Base-by-base conservation (phyloP, 2,113 vertebrate genomes). In the Clarias macrocephalus region DNA sequence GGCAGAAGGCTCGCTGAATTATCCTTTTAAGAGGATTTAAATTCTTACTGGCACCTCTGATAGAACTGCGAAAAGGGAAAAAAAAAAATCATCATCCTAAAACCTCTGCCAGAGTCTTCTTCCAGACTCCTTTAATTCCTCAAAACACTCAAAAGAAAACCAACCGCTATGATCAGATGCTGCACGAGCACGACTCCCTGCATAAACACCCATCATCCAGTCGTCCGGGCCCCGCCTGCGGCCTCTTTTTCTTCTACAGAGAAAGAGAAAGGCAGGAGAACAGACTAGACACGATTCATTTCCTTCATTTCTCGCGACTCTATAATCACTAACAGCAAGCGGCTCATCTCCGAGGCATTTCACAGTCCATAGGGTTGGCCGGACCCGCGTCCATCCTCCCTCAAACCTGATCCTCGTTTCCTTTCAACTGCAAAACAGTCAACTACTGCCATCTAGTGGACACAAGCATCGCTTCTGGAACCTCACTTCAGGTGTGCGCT, bases 381-480 rank as follows among this genome's bases (percentile, higher is more conserved):
- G 19, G 37, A 70, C 33, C 37, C 73, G 21, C 85, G 28, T 48
- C 66, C 33, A 75, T 59, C 63, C 28, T 59, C 75, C 11, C 30
- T 56, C 7, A 13, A 56, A 33, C 66, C 30, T n/a, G 56, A 68
- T 13, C 7, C 16, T 11, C 30, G 11, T 68, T 25, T 48, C 16
- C n/a, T 2, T 48, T 48, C 10, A 5, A 3, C 75, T 59, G 13
- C 52, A 59, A 65, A 15, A 11, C 79, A 83, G 75, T 82, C 72
- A 63, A 59, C 86, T 65, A 87, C 62, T 87, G 90, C 91, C 91
- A 82, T 86, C 91, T 90, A 85, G 90, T 91, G 90, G 28, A 56
- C 25, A 75, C 8, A 42, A 56, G 63, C 33, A 21, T 16, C 13
- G 0, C 11, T 21, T 33, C 18, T 52, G 52, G 9, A 54, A 48